Conservation (phyloP, 2,888 invertebrate species). For the Congeria kusceri region DNA sequence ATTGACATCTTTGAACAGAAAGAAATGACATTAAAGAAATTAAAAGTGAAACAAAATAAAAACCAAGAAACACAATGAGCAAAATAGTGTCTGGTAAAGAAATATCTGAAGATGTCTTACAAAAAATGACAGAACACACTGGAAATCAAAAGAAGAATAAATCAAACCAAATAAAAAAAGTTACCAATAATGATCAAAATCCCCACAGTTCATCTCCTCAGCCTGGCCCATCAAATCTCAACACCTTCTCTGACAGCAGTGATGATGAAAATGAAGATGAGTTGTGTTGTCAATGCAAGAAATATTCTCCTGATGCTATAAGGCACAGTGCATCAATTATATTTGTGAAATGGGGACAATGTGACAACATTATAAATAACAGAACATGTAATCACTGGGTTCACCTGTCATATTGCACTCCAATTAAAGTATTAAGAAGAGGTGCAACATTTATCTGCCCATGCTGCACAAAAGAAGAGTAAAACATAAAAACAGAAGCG, state of each 20-base stretch:
- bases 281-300: slow-evolving; percentile 22
- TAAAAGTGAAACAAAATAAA: neutral
- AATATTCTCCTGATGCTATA: slow-evolving; percentile 10
- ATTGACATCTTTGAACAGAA: neutral
- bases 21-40: neutral
- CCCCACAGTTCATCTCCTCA: neutral
- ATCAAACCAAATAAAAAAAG: neutral
- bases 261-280: neutral
- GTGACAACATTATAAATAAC: no score
- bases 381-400: slow-evolving; percentile 4
- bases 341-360: slow-evolving; percentile 11
- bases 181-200: neutral
- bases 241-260: neutral
- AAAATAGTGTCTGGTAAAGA: neutral
- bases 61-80: slow-evolving; percentile 9
- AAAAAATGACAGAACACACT: slow-evolving; percentile 9
- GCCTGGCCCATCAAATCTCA: neutral
- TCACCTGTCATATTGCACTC: slow-evolving; percentile 7
- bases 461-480: no score
- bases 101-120: neutral
- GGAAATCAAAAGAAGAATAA: neutral
- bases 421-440: neutral
- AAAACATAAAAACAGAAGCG: no score
- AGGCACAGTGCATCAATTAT: neutral
- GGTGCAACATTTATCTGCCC: slow-evolving; percentile 6